These are phyloP conservation scores for Glyptemys insculpta DNA, from an alignment of 2,797 vertebrate genomes.

Conservation along the genomic window DNA sequence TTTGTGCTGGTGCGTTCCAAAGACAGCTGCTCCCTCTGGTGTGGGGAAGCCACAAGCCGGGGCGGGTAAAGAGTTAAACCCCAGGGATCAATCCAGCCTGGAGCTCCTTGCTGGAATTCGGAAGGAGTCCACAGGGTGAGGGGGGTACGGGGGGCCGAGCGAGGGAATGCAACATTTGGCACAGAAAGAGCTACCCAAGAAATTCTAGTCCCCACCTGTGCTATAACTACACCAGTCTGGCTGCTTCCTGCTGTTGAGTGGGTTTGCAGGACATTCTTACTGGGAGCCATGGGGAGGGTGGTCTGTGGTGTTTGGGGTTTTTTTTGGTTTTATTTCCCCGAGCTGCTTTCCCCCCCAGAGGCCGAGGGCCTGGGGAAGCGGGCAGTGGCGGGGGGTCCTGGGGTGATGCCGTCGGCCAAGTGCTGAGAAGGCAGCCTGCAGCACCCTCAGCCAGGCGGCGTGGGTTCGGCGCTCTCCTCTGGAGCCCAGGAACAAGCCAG, in stretches of 20 bases:
- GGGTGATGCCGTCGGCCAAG: rapidly evolving
- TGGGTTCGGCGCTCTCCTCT: neutral
- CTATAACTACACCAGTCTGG: neutral
- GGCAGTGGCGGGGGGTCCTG: neutral
- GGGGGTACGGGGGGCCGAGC: neutral
- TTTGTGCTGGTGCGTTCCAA: neutral
- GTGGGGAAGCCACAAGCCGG: neutral
- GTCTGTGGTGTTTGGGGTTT: neutral
- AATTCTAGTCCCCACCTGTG: neutral
- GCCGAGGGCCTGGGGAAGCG: neutral
- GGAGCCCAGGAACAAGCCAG: too few relatives aligned
- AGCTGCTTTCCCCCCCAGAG: neutral
- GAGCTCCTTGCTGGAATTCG: neutral
- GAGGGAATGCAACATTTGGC: neutral
- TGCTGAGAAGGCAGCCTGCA: neutral
- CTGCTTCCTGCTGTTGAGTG: neutral
- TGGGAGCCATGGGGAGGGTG: neutral
- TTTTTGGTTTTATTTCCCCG: neutral
- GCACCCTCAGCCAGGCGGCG: neutral
- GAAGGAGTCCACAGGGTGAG: too few relatives aligned
- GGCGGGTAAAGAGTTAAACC: neutral
- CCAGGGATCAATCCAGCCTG: neutral
- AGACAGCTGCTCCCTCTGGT: neutral
- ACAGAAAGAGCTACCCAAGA: neutral
- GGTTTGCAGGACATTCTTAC: neutral